Percentiles rank a stretch among this genome's conserved stretches.
Evolutionary conservation across 2,113 vertebrate species (phyloP).

Genomic region (Camelus bactrianus): DNA sequence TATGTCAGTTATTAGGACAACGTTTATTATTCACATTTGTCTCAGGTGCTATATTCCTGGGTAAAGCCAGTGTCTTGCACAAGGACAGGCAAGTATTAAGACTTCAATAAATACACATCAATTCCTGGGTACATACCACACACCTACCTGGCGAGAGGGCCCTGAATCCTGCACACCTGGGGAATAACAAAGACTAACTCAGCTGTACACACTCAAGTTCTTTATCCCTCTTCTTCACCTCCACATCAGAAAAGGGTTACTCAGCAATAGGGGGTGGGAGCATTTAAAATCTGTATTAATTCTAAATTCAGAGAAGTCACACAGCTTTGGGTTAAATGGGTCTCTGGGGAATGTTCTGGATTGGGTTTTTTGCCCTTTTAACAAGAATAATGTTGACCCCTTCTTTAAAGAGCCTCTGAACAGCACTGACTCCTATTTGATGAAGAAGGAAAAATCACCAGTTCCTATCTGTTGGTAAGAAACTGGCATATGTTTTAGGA

Average conservation of each 20-base stretch:
- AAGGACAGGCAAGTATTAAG: background rate
- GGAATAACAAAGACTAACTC: background rate
- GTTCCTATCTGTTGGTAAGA: background rate
- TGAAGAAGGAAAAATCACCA: background rate
- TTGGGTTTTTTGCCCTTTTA: background rate
- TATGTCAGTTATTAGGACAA: background rate
- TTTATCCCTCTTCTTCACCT: background rate
- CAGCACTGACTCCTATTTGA: background rate
- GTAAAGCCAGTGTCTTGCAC: background rate
- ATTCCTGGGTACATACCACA: background rate
- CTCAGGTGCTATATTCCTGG: background rate
- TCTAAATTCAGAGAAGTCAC: background rate
- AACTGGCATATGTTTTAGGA: background rate
- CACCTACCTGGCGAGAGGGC: background rate
- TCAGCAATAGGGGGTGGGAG: background rate
- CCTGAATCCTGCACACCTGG: background rate
- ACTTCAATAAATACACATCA: background rate
- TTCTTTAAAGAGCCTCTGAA: background rate
- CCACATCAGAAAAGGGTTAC: background rate
- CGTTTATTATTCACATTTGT: background rate
- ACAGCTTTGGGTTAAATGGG: background rate
- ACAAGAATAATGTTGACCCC: background rate
- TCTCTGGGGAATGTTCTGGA: background rate
- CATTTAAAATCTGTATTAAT: conserved; percentile 2
- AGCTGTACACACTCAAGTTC: background rate